These are phyloP conservation scores for Chanos chanos DNA, from an alignment of 2,797 vertebrate species.

Conservation along the genomic window DNA sequence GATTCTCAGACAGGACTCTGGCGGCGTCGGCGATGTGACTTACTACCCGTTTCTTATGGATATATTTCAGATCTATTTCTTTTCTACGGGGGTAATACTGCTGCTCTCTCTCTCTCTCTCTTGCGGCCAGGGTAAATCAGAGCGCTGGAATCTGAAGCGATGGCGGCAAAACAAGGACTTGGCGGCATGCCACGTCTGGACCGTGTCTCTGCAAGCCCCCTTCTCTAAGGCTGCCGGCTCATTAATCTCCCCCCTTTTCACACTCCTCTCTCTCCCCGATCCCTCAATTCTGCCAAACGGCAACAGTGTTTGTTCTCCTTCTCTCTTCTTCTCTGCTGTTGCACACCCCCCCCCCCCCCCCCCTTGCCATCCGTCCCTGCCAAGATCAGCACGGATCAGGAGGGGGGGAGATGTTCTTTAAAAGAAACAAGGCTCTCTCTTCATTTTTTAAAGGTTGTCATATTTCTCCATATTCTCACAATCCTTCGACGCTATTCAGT, in stretches of 20 bases:
- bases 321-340: neutral
- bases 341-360: neutral
- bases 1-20: neutral
- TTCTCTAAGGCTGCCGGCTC: neutral
- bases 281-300: slow-evolving; percentile 6
- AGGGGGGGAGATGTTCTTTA: slow-evolving; percentile 34
- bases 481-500: slow-evolving; percentile 9
- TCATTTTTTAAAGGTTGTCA: slow-evolving; percentile 7
- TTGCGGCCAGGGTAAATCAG: slow-evolving; percentile 12
- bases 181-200: slow-evolving; percentile 20
- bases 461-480: slow-evolving; percentile 5
- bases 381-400: no score
- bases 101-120: neutral
- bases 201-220: slow-evolving; percentile 20
- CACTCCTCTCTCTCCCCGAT: slow-evolving; percentile 1
- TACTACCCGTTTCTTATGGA: slow-evolving; percentile 3
- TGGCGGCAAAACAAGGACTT: neutral
- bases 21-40: slow-evolving; percentile 15
- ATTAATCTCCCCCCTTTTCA: slow-evolving; percentile 23
- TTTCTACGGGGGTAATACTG: neutral
- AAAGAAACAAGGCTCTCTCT: slow-evolving; percentile 33
- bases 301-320: slow-evolving; percentile 20
- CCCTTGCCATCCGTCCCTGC: no score
- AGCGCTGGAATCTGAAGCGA: neutral
- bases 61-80: neutral